Base-by-base conservation (phyloP, 2,888 invertebrate species). In the Agapetus fuscipes region DNA sequence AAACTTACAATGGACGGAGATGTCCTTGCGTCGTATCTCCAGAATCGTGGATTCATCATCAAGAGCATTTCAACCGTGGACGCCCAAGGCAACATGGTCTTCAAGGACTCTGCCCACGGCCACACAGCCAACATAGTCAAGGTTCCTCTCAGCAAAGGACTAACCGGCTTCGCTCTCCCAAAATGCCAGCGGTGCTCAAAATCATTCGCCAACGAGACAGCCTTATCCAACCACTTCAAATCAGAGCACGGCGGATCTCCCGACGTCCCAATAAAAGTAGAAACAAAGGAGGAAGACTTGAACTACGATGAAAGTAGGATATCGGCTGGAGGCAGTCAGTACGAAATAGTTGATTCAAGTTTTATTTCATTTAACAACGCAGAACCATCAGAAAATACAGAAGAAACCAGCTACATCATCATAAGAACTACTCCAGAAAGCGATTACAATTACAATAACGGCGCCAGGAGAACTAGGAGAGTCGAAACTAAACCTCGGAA, bases 361-460 rank as follows among this genome's bases (percentile, higher is more conserved):
- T 26, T 36, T 20, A 27, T 31, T 20, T 10, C 14, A 5, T 13
- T 25, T 17, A 34, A 16, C 26, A 3, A 14, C 20, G 20, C 20
- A 4, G 28, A 28, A n/a, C n/a, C n/a, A n/a, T n/a, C n/a, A 27
- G 17, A 29, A 37, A 64, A 0, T 59, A 60, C 0, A 0, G 55
- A 61, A 1, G 62, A 66, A n/a, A 62, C 66, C 2, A 64, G 62
- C 43, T 68, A 67, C 38, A 64, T 68, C 20, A 64, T 69, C n/a
- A 59, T 67, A 2, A 64, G 64, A 42, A 52, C 65, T 5, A 60
- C 29, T n/a, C 33, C 28, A 7, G 36, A 37, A 9, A 9, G 3
- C 3, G 39, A 17, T 17, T 13, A 9, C 17, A 17, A 12, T 5
- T 17, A 17, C 2, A 24, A 12, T 4, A 36, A 26, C 13, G 13